phyloP scores from a whole-genome alignment of 2,797 vertebrate species.

The Rhyacichthys aspro region DNA sequence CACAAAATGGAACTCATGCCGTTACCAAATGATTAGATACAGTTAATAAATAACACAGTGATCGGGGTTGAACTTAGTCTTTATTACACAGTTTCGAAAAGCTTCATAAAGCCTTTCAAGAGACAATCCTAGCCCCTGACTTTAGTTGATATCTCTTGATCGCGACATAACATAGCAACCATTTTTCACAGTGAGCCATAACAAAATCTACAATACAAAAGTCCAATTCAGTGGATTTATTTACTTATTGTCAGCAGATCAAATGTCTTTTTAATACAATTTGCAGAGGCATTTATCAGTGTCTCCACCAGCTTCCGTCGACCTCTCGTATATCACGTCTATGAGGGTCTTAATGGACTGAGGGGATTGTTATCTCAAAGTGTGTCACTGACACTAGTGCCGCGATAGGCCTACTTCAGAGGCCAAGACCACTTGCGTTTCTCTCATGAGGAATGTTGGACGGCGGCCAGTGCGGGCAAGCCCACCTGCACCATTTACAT shows the following conservation, averaged over 20 bases:
- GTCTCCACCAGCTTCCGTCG: not conserved
- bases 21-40: constrained; percentile 51
- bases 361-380: constrained; percentile 41
- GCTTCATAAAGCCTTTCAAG: no score
- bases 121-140: not conserved
- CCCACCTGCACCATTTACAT: constrained; percentile 43
- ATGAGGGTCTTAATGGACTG: constrained; percentile 32
- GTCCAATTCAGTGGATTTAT: no score
- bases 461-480: constrained; percentile 29
- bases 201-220: no score
- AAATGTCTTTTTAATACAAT: not conserved
- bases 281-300: not conserved
- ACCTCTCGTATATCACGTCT: constrained; percentile 7
- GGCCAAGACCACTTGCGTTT: constrained; percentile 29
- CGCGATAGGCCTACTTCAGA: constrained; percentile 28
- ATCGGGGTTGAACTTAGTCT: constrained; percentile 25
- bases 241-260: no score
- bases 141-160: not conserved
- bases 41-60: constrained; percentile 45
- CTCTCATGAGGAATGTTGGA: constrained; percentile 47
- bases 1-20: constrained; percentile 36
- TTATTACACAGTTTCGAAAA: no score
- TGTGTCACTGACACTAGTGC: constrained; percentile 27
- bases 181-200: no score
- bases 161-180: no score